Conservation (phyloP, 2,888 invertebrate species). For the Synanthedon tipuliformis region DNA sequence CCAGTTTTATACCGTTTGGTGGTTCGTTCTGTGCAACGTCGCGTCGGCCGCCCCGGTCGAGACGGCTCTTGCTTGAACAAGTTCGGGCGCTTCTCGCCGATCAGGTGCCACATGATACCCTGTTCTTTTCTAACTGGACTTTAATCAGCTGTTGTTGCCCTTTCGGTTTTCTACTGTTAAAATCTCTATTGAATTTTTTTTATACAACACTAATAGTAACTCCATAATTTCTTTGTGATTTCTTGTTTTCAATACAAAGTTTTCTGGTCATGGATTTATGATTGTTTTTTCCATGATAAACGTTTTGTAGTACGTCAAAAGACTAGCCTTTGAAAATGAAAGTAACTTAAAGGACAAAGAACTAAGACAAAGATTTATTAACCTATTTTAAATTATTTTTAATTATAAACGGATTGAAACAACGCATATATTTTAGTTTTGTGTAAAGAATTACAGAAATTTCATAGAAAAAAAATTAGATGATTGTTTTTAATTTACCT, state of each 20-base stretch:
- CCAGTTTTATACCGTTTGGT: conserved; percentile 63
- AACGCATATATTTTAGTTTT: too few relatives aligned
- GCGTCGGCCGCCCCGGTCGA: conserved; percentile 20
- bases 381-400: too few relatives aligned
- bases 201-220: background rate
- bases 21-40: conserved; percentile 20
- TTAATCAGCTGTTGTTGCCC: conserved; percentile 58
- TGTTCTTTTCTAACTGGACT: conserved; percentile 67
- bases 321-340: too few relatives aligned
- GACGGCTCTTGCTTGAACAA: conserved; percentile 57
- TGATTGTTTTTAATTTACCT: background rate
- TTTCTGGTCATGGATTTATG: too few relatives aligned
- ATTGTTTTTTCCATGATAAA: too few relatives aligned
- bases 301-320: too few relatives aligned
- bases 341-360: too few relatives aligned
- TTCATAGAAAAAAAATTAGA: background rate
- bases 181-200: conserved; percentile 10
- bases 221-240: conserved; percentile 1
- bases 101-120: conserved; percentile 62
- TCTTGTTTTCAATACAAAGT: too few relatives aligned
- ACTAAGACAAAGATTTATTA: too few relatives aligned
- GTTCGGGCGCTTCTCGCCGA: conserved; percentile 60
- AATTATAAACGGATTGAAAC: too few relatives aligned
- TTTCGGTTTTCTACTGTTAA: conserved; percentile 7
- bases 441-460: too few relatives aligned